A percentile compares a stretch with the other conserved stretches of the same genome.
Evolutionary conservation across 1,140 invertebrate genomes (phyloP).

Genomic region (Antheraea mylitta): DNA sequence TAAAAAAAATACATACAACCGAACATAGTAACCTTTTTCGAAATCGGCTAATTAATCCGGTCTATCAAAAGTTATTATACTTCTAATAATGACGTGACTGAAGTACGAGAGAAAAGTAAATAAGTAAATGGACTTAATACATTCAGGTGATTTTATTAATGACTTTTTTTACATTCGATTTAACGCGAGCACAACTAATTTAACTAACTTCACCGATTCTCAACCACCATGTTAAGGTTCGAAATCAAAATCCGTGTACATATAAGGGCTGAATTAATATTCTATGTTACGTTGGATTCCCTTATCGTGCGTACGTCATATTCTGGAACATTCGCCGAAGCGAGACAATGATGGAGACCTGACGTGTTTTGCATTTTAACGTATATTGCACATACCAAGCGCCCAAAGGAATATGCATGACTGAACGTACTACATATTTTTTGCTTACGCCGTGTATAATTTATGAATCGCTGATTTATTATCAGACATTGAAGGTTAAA

Average conservation of each 20-base stretch:
- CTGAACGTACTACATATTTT: background rate
- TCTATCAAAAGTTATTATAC: too few species aligned
- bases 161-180: too few species aligned
- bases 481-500: background rate
- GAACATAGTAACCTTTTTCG: too few species aligned
- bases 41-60: too few species aligned
- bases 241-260: background rate
- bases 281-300: background rate
- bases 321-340: conserved; percentile 4
- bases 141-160: too few species aligned
- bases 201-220: background rate
- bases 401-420: conserved; percentile 1
- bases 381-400: conserved; percentile 2
- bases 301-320: conserved; percentile 3
- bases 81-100: too few species aligned
- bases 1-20: too few species aligned
- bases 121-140: too few species aligned
- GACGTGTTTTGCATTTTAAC: conserved; percentile 10
- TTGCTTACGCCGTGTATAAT: background rate
- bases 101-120: too few species aligned
- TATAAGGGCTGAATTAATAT: conserved; percentile 1
- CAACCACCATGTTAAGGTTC: background rate
- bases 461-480: background rate
- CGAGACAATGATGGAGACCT: conserved; percentile 4
- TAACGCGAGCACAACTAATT: too few species aligned